A percentile compares a stretch with the other conserved stretches of the same genome.
phyloP scores from a whole-genome alignment of 2,888 invertebrate species.

The Dynastes tityus region DNA sequence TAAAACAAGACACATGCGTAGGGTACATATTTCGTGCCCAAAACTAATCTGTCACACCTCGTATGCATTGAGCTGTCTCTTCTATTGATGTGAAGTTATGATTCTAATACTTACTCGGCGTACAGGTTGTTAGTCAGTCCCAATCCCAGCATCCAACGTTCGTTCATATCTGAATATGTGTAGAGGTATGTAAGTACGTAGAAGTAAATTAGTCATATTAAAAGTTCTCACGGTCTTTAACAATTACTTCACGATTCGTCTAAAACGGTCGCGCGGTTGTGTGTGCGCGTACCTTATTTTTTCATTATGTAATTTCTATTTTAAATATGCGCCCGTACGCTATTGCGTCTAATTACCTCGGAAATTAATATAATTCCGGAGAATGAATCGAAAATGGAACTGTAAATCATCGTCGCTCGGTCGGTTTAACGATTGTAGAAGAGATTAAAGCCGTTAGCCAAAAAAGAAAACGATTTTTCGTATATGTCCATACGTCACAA shows the following conservation, averaged over 20 bases:
- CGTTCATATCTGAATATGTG: background rate
- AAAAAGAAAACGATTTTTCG: too few species aligned
- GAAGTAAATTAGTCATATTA: conserved; percentile 40
- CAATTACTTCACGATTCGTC: conserved; percentile 43
- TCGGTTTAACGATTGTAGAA: too few species aligned
- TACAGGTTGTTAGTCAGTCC: background rate
- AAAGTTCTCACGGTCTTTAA: conserved; percentile 45
- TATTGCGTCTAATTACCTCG: conserved; percentile 12
- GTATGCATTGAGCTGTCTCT: background rate
- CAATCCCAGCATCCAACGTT: background rate
- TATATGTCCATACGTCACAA: too few species aligned
- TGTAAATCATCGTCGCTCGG: background rate
- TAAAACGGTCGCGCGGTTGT: conserved; percentile 1
- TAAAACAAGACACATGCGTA: too few species aligned
- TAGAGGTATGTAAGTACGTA: background rate
- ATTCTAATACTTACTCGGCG: background rate
- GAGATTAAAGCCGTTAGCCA: too few species aligned
- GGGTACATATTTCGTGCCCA: too few species aligned
- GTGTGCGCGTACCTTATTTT: background rate
- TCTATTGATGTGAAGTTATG: background rate
- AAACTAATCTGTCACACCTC: too few species aligned
- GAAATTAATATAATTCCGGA: conserved; percentile 26
- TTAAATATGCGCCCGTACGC: conserved; percentile 29
- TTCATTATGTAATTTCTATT: conserved; percentile 44
- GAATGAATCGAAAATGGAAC: background rate